phyloP scores from a whole-genome alignment of 1,140 invertebrate genomes.

The Drosophila arizonae region DNA sequence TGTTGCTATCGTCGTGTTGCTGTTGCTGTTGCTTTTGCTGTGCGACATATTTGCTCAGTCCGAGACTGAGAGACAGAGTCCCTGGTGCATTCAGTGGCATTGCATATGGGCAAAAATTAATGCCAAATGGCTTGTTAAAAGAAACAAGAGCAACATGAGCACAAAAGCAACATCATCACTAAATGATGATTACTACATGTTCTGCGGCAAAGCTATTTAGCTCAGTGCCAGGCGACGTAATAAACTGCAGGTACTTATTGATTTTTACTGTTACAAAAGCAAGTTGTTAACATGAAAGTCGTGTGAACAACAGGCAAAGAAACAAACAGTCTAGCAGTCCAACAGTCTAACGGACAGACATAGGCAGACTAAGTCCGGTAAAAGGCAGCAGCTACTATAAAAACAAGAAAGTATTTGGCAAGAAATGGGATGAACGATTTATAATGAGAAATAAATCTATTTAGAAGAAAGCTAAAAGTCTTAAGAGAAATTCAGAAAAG shows the following conservation, averaged over 20 bases:
- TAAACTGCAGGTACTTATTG: constrained; percentile 75
- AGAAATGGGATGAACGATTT: constrained; percentile 35
- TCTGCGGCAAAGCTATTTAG: constrained; percentile 71
- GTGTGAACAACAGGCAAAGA: constrained; percentile 68
- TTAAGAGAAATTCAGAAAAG: constrained; percentile 19
- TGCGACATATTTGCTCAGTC: constrained; percentile 69
- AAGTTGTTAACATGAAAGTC: constrained; percentile 78
- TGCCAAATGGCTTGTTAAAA: constrained; percentile 69
- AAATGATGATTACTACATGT: constrained; percentile 75
- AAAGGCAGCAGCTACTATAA: constrained; percentile 48
- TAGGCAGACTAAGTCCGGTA: constrained; percentile 29
- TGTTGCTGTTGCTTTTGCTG: constrained; percentile 7
- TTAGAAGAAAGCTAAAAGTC: constrained; percentile 11
- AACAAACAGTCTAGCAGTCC: constrained; percentile 23
- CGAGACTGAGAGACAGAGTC: constrained; percentile 28
- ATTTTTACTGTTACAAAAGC: constrained; percentile 76
- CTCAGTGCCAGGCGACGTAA: constrained; percentile 61
- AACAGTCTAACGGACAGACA: constrained; percentile 13
- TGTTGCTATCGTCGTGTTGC: constrained; percentile 2
- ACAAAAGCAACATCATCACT: constrained; percentile 32
- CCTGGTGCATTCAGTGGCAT: constrained; percentile 56
- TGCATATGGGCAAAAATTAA: constrained; percentile 77
- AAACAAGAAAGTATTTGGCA: constrained; percentile 34
- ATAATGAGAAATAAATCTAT: constrained; percentile 34
- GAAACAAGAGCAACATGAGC: constrained; percentile 24